Base-by-base conservation (phyloP, 2,113 vertebrate species). In the Labeo rohita region DNA sequence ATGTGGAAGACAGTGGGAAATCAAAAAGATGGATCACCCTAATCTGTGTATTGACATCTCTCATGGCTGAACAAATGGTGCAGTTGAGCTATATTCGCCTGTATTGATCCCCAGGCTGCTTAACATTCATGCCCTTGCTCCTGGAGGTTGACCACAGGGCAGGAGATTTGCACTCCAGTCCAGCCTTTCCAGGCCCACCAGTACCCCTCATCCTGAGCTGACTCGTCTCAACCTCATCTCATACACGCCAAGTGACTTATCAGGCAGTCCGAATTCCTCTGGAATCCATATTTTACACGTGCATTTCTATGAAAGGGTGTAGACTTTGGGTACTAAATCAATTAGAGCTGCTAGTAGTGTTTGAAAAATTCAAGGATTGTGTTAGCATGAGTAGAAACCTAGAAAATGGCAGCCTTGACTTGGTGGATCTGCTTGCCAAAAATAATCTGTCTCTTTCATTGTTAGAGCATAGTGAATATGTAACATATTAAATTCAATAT, bases 71-170 rank as follows among this genome's bases (percentile, higher is more conserved):
- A 97, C 97, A 97, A 98, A 98, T 97, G 97, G 95, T 94, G 94
- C 96, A 97, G 96, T 98, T 98, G 96, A 97, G 97, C 96, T 97
- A 96, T 96, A 96, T 98, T 98, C 97, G 96, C 96, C 95, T 96
- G 94, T 96, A 98, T 98, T 93, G 97, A 98, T 97, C 94, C 91
- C 85, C 70, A 84, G 91, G 91, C 96, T 97, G 95, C 92, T 98
- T 97, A 97, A 96, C 96, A 98, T 98, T 98, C 97, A 95, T 95
- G 94, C 94, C 94, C 94, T 93, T 90, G 90, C 95, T 95, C 95
- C 92, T 84, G 80, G 94, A 96, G 95, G 95, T 95, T 96, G 96
- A 94, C 95, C 95, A 95, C 92, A 91, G 95, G 96, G 95, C 94
- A 94, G 89, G 91, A 93, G 93, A 94, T 95, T 95, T 94, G 95